Evolutionary conservation across 2,888 invertebrate genomes (phyloP).

Genomic region (Ennomos erosarius): DNA sequence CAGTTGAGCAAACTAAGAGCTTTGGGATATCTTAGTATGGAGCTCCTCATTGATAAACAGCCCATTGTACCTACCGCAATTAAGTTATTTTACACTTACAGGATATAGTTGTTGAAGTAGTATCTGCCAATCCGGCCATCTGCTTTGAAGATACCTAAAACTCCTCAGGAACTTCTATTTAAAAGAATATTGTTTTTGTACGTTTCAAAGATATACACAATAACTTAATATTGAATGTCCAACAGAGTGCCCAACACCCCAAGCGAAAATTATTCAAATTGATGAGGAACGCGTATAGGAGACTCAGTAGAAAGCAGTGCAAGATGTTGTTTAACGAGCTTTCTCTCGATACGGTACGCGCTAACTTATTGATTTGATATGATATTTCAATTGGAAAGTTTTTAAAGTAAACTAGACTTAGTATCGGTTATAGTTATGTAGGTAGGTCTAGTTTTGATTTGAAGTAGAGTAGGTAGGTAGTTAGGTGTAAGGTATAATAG

Average conservation of each 20-base stretch:
- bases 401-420: slow-evolving; percentile 14
- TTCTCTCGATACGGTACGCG: slow-evolving; percentile 74
- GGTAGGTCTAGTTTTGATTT: slow-evolving; percentile 22
- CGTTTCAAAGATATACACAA: too few relatives aligned
- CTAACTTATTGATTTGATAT: slow-evolving; percentile 21
- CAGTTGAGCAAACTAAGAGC: too few relatives aligned
- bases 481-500: slow-evolving; percentile 22
- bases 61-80: too few relatives aligned
- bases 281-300: slow-evolving; percentile 65
- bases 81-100: too few relatives aligned
- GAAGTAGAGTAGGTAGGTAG: slow-evolving; percentile 19
- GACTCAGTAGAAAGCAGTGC: slow-evolving; percentile 69
- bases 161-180: too few relatives aligned
- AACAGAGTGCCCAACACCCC: slow-evolving; percentile 58
- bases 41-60: too few relatives aligned
- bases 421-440: slow-evolving; percentile 8
- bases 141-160: too few relatives aligned
- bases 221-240: slow-evolving; percentile 33
- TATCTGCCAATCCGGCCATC: too few relatives aligned
- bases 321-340: slow-evolving; percentile 61
- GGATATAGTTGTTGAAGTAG: too few relatives aligned
- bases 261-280: slow-evolving; percentile 61
- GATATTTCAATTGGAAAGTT: slow-evolving; percentile 20
- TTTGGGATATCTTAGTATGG: too few relatives aligned
- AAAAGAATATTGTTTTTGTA: too few relatives aligned